These are phyloP conservation scores for Hycleus cichorii DNA, from an alignment of 1,140 invertebrate species.

Conservation along the genomic window DNA sequence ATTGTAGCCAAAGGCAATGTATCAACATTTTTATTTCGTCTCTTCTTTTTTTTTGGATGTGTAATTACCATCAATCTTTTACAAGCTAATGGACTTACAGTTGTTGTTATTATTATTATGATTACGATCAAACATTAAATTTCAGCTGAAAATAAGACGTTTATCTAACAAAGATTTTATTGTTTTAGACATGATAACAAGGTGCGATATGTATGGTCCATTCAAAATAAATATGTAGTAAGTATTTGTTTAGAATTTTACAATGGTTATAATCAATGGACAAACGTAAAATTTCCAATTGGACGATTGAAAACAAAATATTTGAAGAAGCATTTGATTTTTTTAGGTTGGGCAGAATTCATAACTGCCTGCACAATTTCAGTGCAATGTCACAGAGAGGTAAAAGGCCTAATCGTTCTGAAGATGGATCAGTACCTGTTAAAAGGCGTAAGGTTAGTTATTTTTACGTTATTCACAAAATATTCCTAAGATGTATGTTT, in stretches of 20 bases:
- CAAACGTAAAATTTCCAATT: not conserved
- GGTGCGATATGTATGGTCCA: constrained; percentile 7
- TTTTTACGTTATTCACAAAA: constrained; percentile 2
- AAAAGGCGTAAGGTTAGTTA: constrained; percentile 60
- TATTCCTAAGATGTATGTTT: not conserved
- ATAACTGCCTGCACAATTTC: constrained; percentile 31
- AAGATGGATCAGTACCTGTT: constrained; percentile 58
- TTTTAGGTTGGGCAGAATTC: constrained; percentile 20
- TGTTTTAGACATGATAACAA: constrained; percentile 27
- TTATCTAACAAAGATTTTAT: not conserved
- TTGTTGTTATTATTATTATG: no score
- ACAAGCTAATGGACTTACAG: no score
- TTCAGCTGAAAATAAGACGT: no score
- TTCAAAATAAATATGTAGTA: constrained; percentile 38
- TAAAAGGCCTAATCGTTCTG: constrained; percentile 57
- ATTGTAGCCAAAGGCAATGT: constrained; percentile 18
- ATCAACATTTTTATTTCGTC: constrained; percentile 14
- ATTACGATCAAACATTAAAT: no score
- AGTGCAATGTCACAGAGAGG: constrained; percentile 59
- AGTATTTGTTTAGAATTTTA: constrained; percentile 19
- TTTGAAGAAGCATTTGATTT: not conserved
- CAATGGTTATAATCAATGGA: not conserved
- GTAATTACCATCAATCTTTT: no score
- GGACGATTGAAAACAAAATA: no score
- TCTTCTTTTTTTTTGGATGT: not conserved